Evolutionary conservation across 2,888 invertebrate species (phyloP).

Genomic region (Antheraea yamamai): DNA sequence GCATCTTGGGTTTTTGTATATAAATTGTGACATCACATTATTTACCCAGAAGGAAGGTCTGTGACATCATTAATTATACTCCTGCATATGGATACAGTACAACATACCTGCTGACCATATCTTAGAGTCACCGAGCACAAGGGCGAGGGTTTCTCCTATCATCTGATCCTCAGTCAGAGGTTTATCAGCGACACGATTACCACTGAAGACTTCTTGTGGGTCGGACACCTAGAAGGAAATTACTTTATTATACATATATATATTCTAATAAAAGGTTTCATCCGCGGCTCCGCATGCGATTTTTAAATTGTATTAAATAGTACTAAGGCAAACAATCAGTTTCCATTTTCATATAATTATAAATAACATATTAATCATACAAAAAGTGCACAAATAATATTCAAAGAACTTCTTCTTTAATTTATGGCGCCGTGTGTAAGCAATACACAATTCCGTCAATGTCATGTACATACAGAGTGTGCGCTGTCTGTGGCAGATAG

Average conservation of each 20-base stretch:
- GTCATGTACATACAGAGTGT: no score
- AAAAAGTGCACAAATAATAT: no score
- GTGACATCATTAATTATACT: background rate
- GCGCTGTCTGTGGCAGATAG: no score
- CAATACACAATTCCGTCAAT: no score
- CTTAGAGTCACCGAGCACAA: conserved; percentile 94
- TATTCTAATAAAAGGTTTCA: no score
- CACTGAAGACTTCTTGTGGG: conserved; percentile 94
- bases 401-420: no score
- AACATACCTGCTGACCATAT: conserved; percentile 95
- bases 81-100: background rate
- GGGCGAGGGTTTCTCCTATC: conserved; percentile 95
- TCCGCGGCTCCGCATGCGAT: background rate
- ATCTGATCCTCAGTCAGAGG: conserved; percentile 97
- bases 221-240: conserved; percentile 85
- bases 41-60: background rate
- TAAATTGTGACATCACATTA: no score
- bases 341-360: no score
- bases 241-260: background rate
- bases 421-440: no score
- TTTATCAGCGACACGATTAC: conserved; percentile 93
- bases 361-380: no score
- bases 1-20: no score
- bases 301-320: background rate
- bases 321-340: no score